Conservation (phyloP, 92 coral and sea anemone species). For the Epizoanthus scotinus region DNA sequence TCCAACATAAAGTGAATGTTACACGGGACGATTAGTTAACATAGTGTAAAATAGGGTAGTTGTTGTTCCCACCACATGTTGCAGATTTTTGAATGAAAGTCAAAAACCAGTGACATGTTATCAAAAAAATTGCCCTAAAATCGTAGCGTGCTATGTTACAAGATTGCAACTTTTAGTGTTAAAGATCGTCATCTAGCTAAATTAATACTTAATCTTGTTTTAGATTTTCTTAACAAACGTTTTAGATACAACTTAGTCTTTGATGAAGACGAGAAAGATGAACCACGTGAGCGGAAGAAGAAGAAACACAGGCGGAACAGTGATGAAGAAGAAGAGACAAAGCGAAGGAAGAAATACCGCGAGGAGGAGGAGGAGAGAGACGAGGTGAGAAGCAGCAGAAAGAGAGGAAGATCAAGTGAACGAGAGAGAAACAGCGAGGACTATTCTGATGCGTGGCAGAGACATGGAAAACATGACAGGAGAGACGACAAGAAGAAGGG, state of each 20-base stretch:
- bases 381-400: not conserved
- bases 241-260: constrained; percentile 82
- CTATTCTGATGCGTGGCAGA: constrained; percentile 36
- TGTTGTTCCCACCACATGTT: too few relatives aligned
- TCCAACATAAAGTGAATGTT: too few relatives aligned
- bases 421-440: constrained; percentile 13
- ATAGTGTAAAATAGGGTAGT: too few relatives aligned
- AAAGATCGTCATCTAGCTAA: not conserved
- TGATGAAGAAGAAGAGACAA: constrained; percentile 35
- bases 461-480: constrained; percentile 4
- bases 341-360: not conserved
- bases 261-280: constrained; percentile 58
- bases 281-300: constrained; percentile 34
- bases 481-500: constrained; percentile 15
- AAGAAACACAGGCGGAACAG: constrained; percentile 43
- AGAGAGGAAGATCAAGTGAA: constrained; percentile 33
- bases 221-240: not conserved
- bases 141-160: too few relatives aligned
- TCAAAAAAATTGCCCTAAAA: too few relatives aligned
- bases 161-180: too few relatives aligned
- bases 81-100: too few relatives aligned
- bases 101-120: too few relatives aligned
- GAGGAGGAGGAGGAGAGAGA: constrained; percentile 15
- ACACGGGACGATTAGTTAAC: too few relatives aligned
- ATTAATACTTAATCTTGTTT: not conserved